Base-by-base conservation (phyloP, 1,140 invertebrate genomes). In the Vanessa tameamea region DNA sequence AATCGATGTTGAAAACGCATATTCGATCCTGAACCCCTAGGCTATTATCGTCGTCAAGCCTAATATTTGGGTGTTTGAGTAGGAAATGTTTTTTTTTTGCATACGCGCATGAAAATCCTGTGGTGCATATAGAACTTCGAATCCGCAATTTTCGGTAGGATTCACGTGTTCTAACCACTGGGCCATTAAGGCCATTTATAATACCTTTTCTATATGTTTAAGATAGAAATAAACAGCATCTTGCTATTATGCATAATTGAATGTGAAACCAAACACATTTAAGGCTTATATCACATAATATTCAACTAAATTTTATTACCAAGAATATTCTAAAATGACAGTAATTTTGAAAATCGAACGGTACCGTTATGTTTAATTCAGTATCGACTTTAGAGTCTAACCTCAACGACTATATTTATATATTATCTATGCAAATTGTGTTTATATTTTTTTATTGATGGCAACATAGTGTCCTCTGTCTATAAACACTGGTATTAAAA, bases 181-280 rank as follows among this genome's bases (percentile, higher is more conserved):
- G 8, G 9, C 9, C 16, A 55, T 55, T 5, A 9, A 6, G n/a
- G 16, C 16, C 0, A 51, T 20, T 55, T 55, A 16, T 16, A 53
- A 20, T 55, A 55, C 51, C 5, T 20, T 16, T 20, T 55, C 15
- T 23, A 55, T 20, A 55, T 11, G 15, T 31, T 12, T 37, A 37
- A 61, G 31, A 23, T 23, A 61, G 14, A 61, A 15, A 61, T 59
- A 59, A 37, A 26, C 23, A 31, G 12, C 57, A 37, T 31, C 57
- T 51, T 15, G 15, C 57, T 51, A 37, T 64, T 71, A 64, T 59
- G 51, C 71, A 73, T 73, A 73, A 73, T 73, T 48, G 43, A 47
- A 73, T 67, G 63, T n/a, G 64, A 64, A 57, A 61, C 55, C 37
- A 65, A 67, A 73, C 71, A 73, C 71, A 66, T 73, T 66, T 55